Evolutionary conservation across 2,888 invertebrate species (phyloP).

Genomic region (Gisinianus flammeolus): DNA sequence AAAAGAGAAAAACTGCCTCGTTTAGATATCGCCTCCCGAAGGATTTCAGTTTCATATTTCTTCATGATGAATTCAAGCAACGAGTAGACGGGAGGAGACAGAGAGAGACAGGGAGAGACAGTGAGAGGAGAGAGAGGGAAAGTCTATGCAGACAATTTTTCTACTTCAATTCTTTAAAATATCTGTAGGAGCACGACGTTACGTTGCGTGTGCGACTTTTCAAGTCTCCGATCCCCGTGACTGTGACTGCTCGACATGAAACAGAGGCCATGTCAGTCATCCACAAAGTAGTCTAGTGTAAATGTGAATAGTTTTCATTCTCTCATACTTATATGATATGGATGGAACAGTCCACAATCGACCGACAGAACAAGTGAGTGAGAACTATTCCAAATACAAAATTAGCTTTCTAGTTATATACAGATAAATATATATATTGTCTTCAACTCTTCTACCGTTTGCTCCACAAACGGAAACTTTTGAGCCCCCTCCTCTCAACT

Average conservation of each 20-base stretch:
- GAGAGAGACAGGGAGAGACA: background rate
- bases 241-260: background rate
- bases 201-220: background rate
- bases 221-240: background rate
- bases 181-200: background rate
- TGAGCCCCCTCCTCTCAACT: no score
- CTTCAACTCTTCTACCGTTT: no score
- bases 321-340: no score
- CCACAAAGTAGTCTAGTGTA: slow-evolving; percentile 7
- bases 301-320: slow-evolving; percentile 3
- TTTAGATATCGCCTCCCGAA: slow-evolving; percentile 6
- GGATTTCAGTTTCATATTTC: slow-evolving; percentile 21
- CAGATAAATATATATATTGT: no score
- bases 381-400: no score
- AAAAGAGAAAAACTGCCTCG: slow-evolving; percentile 6
- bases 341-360: slow-evolving; percentile 4
- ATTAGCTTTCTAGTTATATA: no score
- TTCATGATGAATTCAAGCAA: slow-evolving; percentile 17
- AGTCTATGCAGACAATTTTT: slow-evolving; percentile 14
- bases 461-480: no score
- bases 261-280: slow-evolving; percentile 11
- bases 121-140: background rate
- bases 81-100: background rate
- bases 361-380: background rate
- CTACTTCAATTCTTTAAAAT: slow-evolving; percentile 18